Evolutionary conservation across 2,888 invertebrate genomes (phyloP), one percentile per base, ranked within the genome.

Genomic region (Venustoraphidia nigricollis): DNA sequence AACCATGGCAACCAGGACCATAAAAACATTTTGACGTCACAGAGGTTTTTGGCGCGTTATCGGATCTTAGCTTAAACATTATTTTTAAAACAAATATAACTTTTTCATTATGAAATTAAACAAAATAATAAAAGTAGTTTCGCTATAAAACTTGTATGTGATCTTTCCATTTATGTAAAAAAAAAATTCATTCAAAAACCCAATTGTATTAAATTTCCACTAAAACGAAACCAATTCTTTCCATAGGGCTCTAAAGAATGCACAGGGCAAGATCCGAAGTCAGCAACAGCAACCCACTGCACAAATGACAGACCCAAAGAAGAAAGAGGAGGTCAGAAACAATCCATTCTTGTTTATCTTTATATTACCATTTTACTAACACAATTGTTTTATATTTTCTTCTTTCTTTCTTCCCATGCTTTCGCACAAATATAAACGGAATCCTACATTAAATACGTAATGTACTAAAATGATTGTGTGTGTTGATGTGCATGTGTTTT

Each of bases 211-310:
- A 9, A 35, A 48, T 44, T 46, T 27, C 27, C 6, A 6, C 27
- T 27, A 27, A 27, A 27, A 27, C 27, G 27, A 27, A 27, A 27
- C 44, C 47, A 47, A 49, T 54, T 54, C 51, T 57, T 58, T 54
- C 79, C 77, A 17, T 69, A 91, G 90, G 70, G 84, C 88, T 69
- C 75, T 91, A 65, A 86, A 87, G 74, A 83, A 83, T 75, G 84
- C 88, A 75, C 88, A 90, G 81, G 80, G 83, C 68, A 90, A 89
- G 77, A 66, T 89, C 67, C 86, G 85, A 76, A 82, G 81, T 74
- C 85, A 85, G 77, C 73, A 75, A 63, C 83, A 84, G 68, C 84
- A 85, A 75, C 77, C 81, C 68, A 76, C 78, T 73, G 78, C 79
- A 76, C 80, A 81, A 77, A 75, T 69, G 61, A 75, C 76, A 68